Percentiles rank a stretch among this genome's conserved stretches.
Evolutionary conservation across 2,797 vertebrate genomes (phyloP).

Genomic region (Schizothorax lantsangensis): DNA sequence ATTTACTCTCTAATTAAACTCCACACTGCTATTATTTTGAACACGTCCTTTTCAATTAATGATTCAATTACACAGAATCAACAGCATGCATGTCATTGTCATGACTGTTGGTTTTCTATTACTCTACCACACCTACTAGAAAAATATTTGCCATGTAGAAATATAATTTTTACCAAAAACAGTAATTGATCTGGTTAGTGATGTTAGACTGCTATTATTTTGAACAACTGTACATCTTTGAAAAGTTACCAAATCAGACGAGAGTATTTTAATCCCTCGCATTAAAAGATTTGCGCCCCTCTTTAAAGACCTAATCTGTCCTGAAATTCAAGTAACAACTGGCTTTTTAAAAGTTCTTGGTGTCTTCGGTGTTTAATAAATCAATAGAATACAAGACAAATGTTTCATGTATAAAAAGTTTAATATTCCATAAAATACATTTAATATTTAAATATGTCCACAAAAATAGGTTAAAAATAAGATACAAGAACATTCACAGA

Average conservation of each 20-base stretch:
- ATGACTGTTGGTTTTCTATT: too few species aligned
- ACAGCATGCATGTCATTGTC: too few species aligned
- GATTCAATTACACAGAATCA: too few species aligned
- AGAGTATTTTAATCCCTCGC: constrained; percentile 5
- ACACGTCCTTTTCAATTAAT: too few species aligned
- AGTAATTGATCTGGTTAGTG: too few species aligned
- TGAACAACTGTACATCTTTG: background rate
- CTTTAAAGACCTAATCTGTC: background rate
- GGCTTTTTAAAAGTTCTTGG: background rate
- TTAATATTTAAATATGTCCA: constrained; percentile 76
- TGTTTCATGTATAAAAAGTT: constrained; percentile 74
- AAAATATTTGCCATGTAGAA: too few species aligned
- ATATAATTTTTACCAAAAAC: too few species aligned
- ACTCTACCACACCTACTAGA: too few species aligned
- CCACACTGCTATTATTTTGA: too few species aligned
- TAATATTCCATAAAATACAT: constrained; percentile 79
- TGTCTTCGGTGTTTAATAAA: background rate
- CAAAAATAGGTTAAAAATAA: constrained; percentile 58
- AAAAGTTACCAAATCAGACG: constrained; percentile 14
- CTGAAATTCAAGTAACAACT: constrained; percentile 12
- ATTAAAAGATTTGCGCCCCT: constrained; percentile 10
- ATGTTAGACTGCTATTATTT: too few species aligned
- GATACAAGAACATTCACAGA: constrained; percentile 52
- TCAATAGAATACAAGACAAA: background rate
- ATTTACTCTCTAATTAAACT: too few species aligned